These are phyloP conservation scores for Drosophila sordidula DNA, from an alignment of 2,888 invertebrate genomes.

Conservation along the genomic window DNA sequence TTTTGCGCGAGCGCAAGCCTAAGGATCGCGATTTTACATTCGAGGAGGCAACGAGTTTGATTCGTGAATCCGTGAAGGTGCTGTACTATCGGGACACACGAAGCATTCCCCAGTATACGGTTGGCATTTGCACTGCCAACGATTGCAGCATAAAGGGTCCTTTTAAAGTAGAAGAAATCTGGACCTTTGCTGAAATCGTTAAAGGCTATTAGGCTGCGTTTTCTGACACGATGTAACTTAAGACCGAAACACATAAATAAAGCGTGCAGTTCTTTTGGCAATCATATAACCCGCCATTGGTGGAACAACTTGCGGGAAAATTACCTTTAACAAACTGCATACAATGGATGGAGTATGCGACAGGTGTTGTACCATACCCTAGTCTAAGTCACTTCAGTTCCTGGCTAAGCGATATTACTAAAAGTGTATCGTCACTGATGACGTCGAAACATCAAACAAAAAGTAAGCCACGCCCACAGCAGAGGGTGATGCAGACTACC, in stretches of 20 bases:
- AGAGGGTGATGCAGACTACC: too few relatives aligned
- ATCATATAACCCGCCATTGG: too few relatives aligned
- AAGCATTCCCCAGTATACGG: constrained; percentile 90
- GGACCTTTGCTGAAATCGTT: constrained; percentile 92
- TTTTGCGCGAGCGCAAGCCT: constrained; percentile 91
- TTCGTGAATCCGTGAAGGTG: constrained; percentile 94
- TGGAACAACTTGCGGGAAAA: too few relatives aligned
- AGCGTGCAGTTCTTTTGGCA: too few relatives aligned
- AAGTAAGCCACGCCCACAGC: too few relatives aligned
- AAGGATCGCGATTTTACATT: constrained; percentile 81
- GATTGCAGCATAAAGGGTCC: constrained; percentile 88
- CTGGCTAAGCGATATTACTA: too few relatives aligned
- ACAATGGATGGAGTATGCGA: too few relatives aligned
- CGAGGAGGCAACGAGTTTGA: constrained; percentile 87
- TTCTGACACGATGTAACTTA: constrained; percentile 35
- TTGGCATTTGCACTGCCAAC: constrained; percentile 87
- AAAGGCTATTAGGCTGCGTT: constrained; percentile 83
- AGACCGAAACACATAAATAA: constrained; percentile 41
- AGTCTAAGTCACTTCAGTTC: too few relatives aligned
- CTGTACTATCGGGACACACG: constrained; percentile 96
- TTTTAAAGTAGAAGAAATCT: constrained; percentile 92
- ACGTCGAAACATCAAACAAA: too few relatives aligned
- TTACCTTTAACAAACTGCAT: too few relatives aligned
- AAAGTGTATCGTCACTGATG: too few relatives aligned
- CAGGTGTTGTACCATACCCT: too few relatives aligned